Evolutionary conservation across 2,888 invertebrate genomes (phyloP), one percentile per base, ranked within the genome.

Genomic region (Eueremaeus valkanovi): DNA sequence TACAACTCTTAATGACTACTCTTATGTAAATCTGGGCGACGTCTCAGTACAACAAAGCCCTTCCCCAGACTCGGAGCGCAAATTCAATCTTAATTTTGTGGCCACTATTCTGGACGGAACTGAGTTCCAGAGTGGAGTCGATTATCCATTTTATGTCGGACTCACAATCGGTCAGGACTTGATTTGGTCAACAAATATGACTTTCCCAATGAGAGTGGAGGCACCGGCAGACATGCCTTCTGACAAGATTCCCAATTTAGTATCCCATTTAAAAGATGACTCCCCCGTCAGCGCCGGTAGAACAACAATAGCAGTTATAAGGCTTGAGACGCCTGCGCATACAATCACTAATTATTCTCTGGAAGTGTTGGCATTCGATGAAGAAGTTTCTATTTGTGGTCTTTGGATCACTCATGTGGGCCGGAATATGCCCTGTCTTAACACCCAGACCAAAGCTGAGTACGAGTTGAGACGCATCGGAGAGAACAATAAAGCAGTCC

Each of bases 301-400:
- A 36, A 42, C 78, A 5, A 77, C 77, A 18, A 76, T 78, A 73
- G 75, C 79, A 0, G 75, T 76, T 27, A 75, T 80, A 16, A 75
- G 63, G 42, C 70, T 79, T 8, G 76, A 77, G 27, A 79, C 78
- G 2, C 76, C 75, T 73, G 78, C 79, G 13, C 77, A 79, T 49
- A 75, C 78, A 16, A 78, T 80, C 27, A 76, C 78, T 1, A 75
- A 73, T n/a, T 73, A 78, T 42, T 42, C 49, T 9, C 66, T 80
- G 2, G 79, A 79, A 61, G 75, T 80, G 13, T 68, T 75, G 49
- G 75, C 76, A 0, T 76, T 61, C 18, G 75, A 75, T 58, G 33
- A 73, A n/a, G 79, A 78, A 13, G 73, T 79, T 27, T 76, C 77
- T 66, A 77, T 80, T 29, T 80, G 79, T 49, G 79, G 77, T 21